Base-by-base conservation (phyloP, 2,113 vertebrate genomes). In the Callaeas wilsoni region DNA sequence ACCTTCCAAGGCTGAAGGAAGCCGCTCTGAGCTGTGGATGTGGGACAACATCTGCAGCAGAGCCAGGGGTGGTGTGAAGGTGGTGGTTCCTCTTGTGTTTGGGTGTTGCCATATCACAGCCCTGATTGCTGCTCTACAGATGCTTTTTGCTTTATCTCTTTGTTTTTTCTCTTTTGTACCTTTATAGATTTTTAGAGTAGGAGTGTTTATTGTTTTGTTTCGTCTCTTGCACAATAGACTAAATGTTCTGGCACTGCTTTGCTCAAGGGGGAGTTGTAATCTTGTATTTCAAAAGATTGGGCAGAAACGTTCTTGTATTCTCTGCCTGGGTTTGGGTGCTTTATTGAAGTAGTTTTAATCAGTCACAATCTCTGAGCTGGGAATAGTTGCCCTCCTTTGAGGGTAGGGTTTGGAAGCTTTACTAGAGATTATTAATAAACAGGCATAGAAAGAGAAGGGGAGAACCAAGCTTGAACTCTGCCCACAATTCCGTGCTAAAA, bases 51-150 rank as follows among this genome's bases (percentile, higher is more conserved):
- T 9, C 18, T 22, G 9, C 32, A 22, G 53, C 67, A 44, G 55
- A 10, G 50, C 7, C 4, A 1, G 19, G 7, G 32, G 4, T 6
- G 7, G 0, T 14, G 1, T 20, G 44, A 35, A 8, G 23, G n/a
- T 47, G 60, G 4, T 59, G 56, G 4, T 19, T 57, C 9, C 52
- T 17, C 22, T 8, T 9, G 7, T 52, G 70, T 79, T 68, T 50
- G 80, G n/a, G 29, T 65, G 3, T 4, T n/a, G 8, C 6, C 7
- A 3, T 11, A 7, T 78, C 68, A 67, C 57, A 68, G 68, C 65
- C 71, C 18, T 35, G 21, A 21, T 17, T 67, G 71, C 33, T 79
- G 39, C 30, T 42, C 20, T 27, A 4, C 23, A 37, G 14, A 8
- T 65, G 29, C n/a, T 73, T 62, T 67, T 17, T 7, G 27, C 10